Evolutionary conservation across 2,888 invertebrate genomes (phyloP).

Genomic region (Eulithis testata): DNA sequence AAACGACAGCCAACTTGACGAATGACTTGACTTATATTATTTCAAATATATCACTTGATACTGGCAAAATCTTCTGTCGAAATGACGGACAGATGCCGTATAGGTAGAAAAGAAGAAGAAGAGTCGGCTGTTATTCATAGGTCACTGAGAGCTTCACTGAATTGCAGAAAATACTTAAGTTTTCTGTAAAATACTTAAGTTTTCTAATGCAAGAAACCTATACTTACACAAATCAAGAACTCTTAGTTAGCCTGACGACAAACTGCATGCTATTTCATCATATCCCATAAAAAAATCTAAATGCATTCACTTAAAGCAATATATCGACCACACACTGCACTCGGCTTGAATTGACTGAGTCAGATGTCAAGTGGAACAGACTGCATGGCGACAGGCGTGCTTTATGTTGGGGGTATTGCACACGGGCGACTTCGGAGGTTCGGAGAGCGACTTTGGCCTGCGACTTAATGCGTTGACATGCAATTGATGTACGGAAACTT

Average conservation of each 20-base stretch:
- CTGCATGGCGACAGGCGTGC: slow-evolving; percentile 31
- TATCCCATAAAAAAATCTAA: slow-evolving; percentile 35
- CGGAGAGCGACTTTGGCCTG: not conserved
- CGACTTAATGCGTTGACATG: no score
- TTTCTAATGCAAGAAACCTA: not conserved
- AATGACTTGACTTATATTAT: no score
- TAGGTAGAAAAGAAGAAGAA: no score
- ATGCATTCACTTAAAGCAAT: slow-evolving; percentile 36
- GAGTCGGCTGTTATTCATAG: no score
- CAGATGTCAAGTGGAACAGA: slow-evolving; percentile 34
- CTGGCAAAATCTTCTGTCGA: no score
- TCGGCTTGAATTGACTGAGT: slow-evolving; percentile 24
- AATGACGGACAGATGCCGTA: no score
- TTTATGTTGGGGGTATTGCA: slow-evolving; percentile 11
- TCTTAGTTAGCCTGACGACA: not conserved
- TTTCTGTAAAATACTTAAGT: no score
- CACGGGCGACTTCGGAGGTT: slow-evolving; percentile 8
- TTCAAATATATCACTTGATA: no score
- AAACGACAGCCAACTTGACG: no score
- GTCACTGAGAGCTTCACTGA: no score
- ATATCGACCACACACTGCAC: slow-evolving; percentile 36
- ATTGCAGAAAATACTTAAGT: no score
- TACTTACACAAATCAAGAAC: not conserved
- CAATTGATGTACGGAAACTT: no score
- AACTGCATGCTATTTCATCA: slow-evolving; percentile 16